Conservation (phyloP, 2,113 vertebrate species). For the Microtus pennsylvanicus region DNA sequence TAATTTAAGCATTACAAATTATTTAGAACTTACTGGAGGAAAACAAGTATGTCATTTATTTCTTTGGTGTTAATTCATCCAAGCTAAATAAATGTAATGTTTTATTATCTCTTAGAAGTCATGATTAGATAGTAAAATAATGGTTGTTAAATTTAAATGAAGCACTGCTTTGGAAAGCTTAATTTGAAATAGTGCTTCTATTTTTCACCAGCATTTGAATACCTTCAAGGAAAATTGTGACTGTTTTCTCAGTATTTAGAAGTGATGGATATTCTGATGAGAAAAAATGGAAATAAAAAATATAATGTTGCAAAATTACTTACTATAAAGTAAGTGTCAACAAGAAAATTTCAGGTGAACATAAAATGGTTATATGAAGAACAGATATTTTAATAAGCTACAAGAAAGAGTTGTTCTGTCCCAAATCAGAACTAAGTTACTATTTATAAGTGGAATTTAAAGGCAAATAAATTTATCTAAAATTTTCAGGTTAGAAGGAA, state of each 20-base stretch:
- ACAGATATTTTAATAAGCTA: background rate
- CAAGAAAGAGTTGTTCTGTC: background rate
- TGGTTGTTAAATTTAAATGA: conserved; percentile 60
- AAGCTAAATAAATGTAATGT: conserved; percentile 51
- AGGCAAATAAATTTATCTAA: background rate
- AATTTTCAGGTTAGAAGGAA: background rate
- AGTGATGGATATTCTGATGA: conserved; percentile 34
- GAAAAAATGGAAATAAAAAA: background rate
- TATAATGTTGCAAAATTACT: background rate
- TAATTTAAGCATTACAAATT: conserved; percentile 61
- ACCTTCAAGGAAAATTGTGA: conserved; percentile 30
- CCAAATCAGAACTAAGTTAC: background rate
- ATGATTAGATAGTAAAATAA: conserved; percentile 49
- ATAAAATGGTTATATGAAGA: background rate
- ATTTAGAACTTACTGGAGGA: conserved; percentile 63
- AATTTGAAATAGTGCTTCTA: conserved; percentile 50
- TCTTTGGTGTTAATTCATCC: conserved; percentile 59
- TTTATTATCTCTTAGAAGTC: conserved; percentile 54
- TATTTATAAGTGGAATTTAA: background rate
- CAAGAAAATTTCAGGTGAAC: conserved; percentile 33
- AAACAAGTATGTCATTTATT: conserved; percentile 62
- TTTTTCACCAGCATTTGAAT: conserved; percentile 70
- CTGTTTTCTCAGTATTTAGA: conserved; percentile 49
- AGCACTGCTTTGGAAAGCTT: background rate
- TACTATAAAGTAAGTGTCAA: background rate